phyloP scores from a whole-genome alignment of 2,888 invertebrate genomes.

The Argyra leucocephala region DNA sequence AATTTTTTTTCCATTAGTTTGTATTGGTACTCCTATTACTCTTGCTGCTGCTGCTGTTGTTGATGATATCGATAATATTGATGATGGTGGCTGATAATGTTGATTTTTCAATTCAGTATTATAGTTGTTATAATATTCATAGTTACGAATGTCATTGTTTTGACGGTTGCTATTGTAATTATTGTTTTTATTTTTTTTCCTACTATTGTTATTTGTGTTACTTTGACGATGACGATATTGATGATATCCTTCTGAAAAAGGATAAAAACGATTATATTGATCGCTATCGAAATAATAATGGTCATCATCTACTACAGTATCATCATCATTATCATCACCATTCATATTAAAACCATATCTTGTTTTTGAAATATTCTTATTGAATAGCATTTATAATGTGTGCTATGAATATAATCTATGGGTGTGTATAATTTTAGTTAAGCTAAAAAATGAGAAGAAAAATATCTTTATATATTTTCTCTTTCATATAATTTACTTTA shows the following conservation, averaged over 20 bases:
- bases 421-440: too few species aligned
- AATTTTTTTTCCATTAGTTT: too few species aligned
- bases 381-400: too few species aligned
- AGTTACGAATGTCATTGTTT: neutral
- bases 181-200: neutral
- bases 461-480: too few species aligned
- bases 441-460: too few species aligned
- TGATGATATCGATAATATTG: neutral
- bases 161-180: neutral
- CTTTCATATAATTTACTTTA: too few species aligned
- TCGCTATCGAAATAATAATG: neutral
- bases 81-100: neutral
- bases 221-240: neutral
- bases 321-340: neutral
- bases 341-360: neutral
- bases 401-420: too few species aligned
- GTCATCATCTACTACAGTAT: neutral
- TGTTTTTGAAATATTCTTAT: neutral
- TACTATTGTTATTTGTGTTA: neutral
- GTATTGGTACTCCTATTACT: too few species aligned
- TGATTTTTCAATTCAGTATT: neutral
- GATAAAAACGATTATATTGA: constrained; percentile 1
- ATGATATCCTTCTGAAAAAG: neutral
- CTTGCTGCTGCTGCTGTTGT: too few species aligned
- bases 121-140: neutral